phyloP scores from a whole-genome alignment of 2,113 vertebrate genomes.

The Micronycteris hirsuta region DNA sequence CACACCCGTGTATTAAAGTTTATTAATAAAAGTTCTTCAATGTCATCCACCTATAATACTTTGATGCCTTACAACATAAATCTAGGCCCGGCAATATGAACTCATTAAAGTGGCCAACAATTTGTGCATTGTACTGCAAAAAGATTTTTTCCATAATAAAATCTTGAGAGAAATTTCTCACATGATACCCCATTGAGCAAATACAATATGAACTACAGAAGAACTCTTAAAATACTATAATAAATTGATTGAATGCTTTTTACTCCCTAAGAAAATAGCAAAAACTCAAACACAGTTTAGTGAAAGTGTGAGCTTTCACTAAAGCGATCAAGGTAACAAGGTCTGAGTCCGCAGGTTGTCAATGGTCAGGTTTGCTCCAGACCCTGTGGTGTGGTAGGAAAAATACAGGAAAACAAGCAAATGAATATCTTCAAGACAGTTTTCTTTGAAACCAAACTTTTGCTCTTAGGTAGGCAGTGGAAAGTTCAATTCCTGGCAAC shows the following conservation, averaged over 20 bases:
- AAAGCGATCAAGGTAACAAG: not conserved
- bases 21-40: not conserved
- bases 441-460: constrained; percentile 29
- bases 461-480: not conserved
- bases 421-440: not conserved
- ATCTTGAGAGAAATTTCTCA: not conserved
- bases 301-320: not conserved
- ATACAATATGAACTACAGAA: not conserved
- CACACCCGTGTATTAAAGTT: not conserved
- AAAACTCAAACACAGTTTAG: not conserved
- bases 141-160: not conserved
- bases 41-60: not conserved
- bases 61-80: not conserved
- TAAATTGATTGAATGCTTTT: not conserved
- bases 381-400: not conserved
- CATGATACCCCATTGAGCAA: not conserved
- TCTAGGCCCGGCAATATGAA: not conserved
- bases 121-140: not conserved
- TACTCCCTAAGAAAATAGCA: not conserved
- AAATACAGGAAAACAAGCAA: not conserved
- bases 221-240: not conserved
- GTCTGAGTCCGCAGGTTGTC: not conserved
- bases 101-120: not conserved
- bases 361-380: not conserved
- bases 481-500: not conserved